Conservation (phyloP, 2,888 invertebrate species). For the Chaetogeoica ovagalla region DNA sequence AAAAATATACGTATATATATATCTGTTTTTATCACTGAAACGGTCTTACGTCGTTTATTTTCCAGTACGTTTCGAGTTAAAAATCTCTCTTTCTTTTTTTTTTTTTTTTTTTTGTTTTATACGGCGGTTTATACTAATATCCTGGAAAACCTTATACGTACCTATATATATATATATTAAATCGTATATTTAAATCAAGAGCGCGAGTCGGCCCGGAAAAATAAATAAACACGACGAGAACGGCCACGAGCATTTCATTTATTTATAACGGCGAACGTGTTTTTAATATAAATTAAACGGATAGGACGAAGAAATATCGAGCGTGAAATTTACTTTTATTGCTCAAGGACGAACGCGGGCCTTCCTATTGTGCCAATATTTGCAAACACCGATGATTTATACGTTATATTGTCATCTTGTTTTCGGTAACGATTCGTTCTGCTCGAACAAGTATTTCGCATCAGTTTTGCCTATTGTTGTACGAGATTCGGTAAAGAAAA, state of each 20-base stretch:
- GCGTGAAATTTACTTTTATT: conserved; percentile 37
- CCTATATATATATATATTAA: too few relatives aligned
- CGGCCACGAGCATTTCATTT: too few relatives aligned
- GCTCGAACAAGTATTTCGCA: background rate
- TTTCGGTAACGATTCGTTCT: conserved; percentile 33
- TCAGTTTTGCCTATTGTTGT: background rate
- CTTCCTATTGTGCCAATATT: conserved; percentile 25
- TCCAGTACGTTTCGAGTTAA: too few relatives aligned
- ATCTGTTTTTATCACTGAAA: too few relatives aligned
- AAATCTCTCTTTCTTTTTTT: too few relatives aligned
- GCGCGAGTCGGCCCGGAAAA: too few relatives aligned
- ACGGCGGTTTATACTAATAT: too few relatives aligned
- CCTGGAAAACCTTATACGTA: background rate
- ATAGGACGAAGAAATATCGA: background rate
- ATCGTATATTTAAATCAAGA: too few relatives aligned
- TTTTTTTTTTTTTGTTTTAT: too few relatives aligned
- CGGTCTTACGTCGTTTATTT: too few relatives aligned
- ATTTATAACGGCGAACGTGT: background rate
- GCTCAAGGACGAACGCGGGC: background rate
- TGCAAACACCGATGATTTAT: conserved; percentile 36
- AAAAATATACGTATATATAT: too few relatives aligned
- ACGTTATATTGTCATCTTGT: background rate
- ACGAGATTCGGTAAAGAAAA: background rate
- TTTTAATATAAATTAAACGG: conserved; percentile 7
- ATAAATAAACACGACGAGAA: too few relatives aligned